Conservation (phyloP, 2,888 invertebrate genomes). For the Parnassius smintheus region DNA sequence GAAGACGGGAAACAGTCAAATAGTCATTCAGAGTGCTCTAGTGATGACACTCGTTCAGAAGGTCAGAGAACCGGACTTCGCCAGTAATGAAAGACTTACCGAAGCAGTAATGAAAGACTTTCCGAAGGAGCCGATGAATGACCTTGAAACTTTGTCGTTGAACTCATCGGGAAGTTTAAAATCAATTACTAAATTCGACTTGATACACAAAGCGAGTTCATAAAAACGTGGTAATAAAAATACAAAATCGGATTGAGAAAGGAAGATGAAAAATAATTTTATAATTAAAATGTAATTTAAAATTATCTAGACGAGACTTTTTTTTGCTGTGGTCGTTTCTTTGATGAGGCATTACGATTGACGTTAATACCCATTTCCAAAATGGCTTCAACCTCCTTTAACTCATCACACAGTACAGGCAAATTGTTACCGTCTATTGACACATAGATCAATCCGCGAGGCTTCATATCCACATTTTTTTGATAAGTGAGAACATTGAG, state of each 20-base stretch:
- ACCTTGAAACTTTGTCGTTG: too few relatives aligned
- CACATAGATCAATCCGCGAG: slow-evolving; percentile 52
- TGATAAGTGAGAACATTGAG: slow-evolving; percentile 45
- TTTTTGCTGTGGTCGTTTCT: slow-evolving; percentile 31
- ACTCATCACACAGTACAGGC: slow-evolving; percentile 48
- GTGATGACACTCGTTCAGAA: too few relatives aligned
- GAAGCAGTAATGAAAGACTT: too few relatives aligned
- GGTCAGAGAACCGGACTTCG: too few relatives aligned
- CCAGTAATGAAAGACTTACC: too few relatives aligned
- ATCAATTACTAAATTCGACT: too few relatives aligned
- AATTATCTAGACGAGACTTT: slow-evolving; percentile 28
- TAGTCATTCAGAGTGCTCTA: too few relatives aligned
- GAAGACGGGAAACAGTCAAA: too few relatives aligned
- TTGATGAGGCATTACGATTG: slow-evolving; percentile 32
- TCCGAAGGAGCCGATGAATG: too few relatives aligned
- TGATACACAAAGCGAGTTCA: too few relatives aligned
- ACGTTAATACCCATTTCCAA: slow-evolving; percentile 35
- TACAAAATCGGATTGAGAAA: background rate
- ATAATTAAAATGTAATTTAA: background rate
- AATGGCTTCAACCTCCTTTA: slow-evolving; percentile 42
- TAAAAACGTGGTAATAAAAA: background rate
- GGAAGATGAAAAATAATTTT: background rate
- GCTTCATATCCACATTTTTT: slow-evolving; percentile 38
- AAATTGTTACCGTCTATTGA: slow-evolving; percentile 55
- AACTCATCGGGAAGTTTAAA: too few relatives aligned